Evolutionary conservation across 2,113 vertebrate species (phyloP), one percentile per base, ranked within the genome.

Genomic region (Sorex fumeus): DNA sequence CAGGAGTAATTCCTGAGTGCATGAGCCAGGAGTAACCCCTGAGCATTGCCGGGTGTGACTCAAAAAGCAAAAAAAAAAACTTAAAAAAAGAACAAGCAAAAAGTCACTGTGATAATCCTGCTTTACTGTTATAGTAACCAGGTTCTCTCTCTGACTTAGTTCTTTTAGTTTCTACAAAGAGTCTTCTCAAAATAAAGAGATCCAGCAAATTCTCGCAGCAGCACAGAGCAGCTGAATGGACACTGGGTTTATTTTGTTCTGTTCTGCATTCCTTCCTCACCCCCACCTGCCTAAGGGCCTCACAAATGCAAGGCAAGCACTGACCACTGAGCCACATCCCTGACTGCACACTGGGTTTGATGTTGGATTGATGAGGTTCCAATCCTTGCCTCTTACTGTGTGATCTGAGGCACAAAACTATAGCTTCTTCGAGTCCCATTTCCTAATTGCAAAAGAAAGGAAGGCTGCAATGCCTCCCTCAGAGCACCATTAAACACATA

Each of bases 401-500:
- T 30, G 47, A 57, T 9, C 82, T 77, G 0, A 57, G 36, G 30
- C 40, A 80, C 5, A 27, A 70, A 74, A 50, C 30, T 64, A 40
- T 64, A n/a, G 57, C 47, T 93, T 72, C 77, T 83, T 32, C 74
- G 47, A 84, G 70, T 45, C 30, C 85, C 30, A 28, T 75, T 84
- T 92, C 77, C n/a, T 28, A 50, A 40, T 16, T 70, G 32, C 70
- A 83, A 93, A 84, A 95, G 32, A 50, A 50, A 50, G 47, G 19
- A 69, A 92, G 27, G 34, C 34, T 74, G 30, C 30, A 30, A 36
- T 23, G 57, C 8, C n/a, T 47, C 69, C 80, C 57, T 81, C 6
- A 19, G 0, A 75, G 3, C 34, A 88, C 36, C 53, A 28, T 6
- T 50, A 34, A 40, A 62, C 13, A 45, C 36, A 69, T 25, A 77